phyloP scores from a whole-genome alignment of 1,140 invertebrate species.

The Tenebrio molitor region DNA sequence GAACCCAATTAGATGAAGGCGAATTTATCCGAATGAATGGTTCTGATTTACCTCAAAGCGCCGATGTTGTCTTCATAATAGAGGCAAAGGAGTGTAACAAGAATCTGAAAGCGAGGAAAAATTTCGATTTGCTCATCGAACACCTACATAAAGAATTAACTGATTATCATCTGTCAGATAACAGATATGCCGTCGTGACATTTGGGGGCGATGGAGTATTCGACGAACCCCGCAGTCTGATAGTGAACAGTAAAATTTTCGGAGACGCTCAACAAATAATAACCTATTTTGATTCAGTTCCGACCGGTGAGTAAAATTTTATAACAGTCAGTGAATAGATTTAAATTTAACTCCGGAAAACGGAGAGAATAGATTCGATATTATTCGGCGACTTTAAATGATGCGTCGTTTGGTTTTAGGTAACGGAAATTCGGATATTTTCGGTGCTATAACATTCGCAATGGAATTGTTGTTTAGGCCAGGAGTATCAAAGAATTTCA shows the following conservation, averaged over 20 bases:
- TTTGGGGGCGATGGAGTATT: slow-evolving; percentile 84
- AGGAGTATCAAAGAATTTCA: slow-evolving; percentile 86
- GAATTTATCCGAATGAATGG: slow-evolving; percentile 73
- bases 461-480: slow-evolving; percentile 84
- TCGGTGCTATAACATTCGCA: slow-evolving; percentile 82
- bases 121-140: slow-evolving; percentile 76
- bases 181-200: slow-evolving; percentile 85
- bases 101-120: slow-evolving; percentile 73
- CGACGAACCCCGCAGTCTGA: slow-evolving; percentile 76
- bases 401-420: slow-evolving; percentile 59
- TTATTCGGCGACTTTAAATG: slow-evolving; percentile 7
- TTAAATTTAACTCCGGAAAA: slow-evolving; percentile 26
- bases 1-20: slow-evolving; percentile 79
- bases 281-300: slow-evolving; percentile 74
- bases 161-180: slow-evolving; percentile 73
- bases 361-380: slow-evolving; percentile 4
- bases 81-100: slow-evolving; percentile 88
- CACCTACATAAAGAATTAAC: slow-evolving; percentile 78
- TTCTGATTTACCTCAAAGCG: slow-evolving; percentile 72
- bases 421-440: slow-evolving; percentile 78
- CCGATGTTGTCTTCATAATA: slow-evolving; percentile 90
- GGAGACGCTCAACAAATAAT: slow-evolving; percentile 71
- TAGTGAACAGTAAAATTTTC: slow-evolving; percentile 78
- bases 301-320: slow-evolving; percentile 68
- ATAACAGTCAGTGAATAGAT: background rate